Evolutionary conservation across 2,888 invertebrate species (phyloP).

Genomic region (Linnaemya tessellans): DNA sequence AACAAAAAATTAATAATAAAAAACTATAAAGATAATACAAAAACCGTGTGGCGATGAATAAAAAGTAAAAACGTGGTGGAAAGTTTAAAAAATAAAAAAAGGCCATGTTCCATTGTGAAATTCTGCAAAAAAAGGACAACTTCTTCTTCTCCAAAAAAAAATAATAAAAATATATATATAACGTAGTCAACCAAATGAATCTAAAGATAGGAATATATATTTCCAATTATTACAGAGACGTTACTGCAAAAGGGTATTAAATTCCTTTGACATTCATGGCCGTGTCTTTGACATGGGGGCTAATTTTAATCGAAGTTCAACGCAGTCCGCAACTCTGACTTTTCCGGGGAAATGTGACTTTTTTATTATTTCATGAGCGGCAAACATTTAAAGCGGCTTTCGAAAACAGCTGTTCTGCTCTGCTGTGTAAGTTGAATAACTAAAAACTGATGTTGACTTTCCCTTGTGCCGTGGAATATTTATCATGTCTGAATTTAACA

Average conservation of each 20-base stretch:
- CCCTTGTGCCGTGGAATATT: no score
- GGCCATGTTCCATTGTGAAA: slow-evolving; percentile 28
- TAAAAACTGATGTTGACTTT: no score
- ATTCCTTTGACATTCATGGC: background rate
- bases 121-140: slow-evolving; percentile 47
- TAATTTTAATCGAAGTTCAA: no score
- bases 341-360: no score
- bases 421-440: no score
- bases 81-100: slow-evolving; percentile 4
- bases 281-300: no score
- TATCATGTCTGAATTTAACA: no score
- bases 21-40: background rate
- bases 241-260: background rate
- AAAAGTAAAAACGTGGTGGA: slow-evolving; percentile 56
- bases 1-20: slow-evolving; percentile 2
- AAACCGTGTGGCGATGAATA: slow-evolving; percentile 39
- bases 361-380: no score
- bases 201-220: slow-evolving; percentile 24
- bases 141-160: background rate
- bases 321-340: no score
- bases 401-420: no score
- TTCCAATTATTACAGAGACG: slow-evolving; percentile 17
- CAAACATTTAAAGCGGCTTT: no score
- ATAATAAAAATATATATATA: slow-evolving; percentile 16
- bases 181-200: slow-evolving; percentile 43